Percentiles rank a stretch among this genome's conserved stretches.
These are phyloP conservation scores for Belonocnema kinseyi DNA, from an alignment of 1,140 invertebrate genomes.

Conservation along the genomic window DNA sequence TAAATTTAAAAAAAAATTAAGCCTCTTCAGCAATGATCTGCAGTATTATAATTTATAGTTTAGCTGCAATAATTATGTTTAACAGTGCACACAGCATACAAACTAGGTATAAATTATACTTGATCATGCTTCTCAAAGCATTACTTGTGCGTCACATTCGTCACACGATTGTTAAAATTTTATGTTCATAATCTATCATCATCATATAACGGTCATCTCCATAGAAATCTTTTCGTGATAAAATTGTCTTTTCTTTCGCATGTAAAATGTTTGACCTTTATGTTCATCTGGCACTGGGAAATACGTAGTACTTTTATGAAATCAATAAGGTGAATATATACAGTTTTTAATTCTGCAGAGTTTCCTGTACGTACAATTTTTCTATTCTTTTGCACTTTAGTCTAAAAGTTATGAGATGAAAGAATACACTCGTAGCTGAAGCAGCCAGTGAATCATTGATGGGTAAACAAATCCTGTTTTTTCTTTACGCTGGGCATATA, in stretches of 20 bases:
- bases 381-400: too few relatives aligned
- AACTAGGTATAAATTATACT: neutral
- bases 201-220: neutral
- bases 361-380: too few relatives aligned
- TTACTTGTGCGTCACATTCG: neutral
- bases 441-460: neutral
- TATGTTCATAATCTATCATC: neutral
- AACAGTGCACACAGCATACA: slow-evolving; percentile 11
- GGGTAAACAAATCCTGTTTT: neutral
- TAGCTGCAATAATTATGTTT: slow-evolving; percentile 8
- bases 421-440: neutral
- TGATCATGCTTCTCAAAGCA: slow-evolving; percentile 13
- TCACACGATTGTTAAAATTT: neutral
- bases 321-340: too few relatives aligned
- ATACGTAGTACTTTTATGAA: too few relatives aligned
- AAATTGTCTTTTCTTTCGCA: neutral
- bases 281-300: too few relatives aligned
- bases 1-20: neutral
- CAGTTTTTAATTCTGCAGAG: too few relatives aligned
- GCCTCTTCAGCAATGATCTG: slow-evolving; percentile 8
- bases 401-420: too few relatives aligned
- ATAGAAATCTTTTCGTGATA: neutral
- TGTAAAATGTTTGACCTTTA: neutral
- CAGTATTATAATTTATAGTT: slow-evolving; percentile 29
- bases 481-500: neutral